A percentile compares a stretch with the other conserved stretches of the same genome.
These are phyloP conservation scores for Calidris pugnax DNA, from an alignment of 2,113 vertebrate genomes.

Conservation along the genomic window DNA sequence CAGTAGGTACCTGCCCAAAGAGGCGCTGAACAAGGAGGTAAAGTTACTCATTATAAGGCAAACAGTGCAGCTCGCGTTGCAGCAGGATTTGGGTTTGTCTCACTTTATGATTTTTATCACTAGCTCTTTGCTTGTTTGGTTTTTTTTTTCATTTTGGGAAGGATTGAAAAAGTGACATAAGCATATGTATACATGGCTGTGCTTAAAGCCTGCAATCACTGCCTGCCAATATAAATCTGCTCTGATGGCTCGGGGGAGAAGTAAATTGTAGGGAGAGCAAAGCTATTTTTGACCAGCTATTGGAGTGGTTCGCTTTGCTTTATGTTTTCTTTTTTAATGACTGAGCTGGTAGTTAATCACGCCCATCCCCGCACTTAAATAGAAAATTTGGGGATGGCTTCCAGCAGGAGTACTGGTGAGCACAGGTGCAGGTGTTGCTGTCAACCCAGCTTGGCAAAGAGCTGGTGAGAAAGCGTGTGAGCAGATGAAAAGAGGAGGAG, in stretches of 20 bases:
- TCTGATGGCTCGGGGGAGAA: not conserved
- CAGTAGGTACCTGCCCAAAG: not conserved
- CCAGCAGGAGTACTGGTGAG: not conserved
- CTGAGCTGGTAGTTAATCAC: not conserved
- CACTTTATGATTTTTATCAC: not conserved
- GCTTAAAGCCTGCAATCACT: not conserved
- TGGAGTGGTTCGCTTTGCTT: not conserved
- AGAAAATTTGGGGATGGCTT: not conserved
- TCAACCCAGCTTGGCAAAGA: not conserved
- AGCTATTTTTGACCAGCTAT: conserved; percentile 46
- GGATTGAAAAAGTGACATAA: not conserved
- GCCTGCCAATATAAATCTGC: conserved; percentile 19
- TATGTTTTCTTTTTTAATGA: not conserved
- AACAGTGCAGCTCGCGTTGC: not conserved
- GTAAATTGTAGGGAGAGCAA: conserved; percentile 5
- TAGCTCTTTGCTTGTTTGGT: not conserved
- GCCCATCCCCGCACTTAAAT: not conserved
- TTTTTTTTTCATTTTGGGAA: not conserved
- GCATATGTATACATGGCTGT: not conserved
- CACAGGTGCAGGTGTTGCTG: not conserved
- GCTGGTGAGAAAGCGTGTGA: accelerated
- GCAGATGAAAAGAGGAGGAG: not conserved
- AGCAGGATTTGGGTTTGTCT: not conserved
- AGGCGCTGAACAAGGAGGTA: conserved; percentile 4
- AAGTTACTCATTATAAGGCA: not conserved